Conservation (phyloP, 2,113 vertebrate species). For the Athene noctua region DNA sequence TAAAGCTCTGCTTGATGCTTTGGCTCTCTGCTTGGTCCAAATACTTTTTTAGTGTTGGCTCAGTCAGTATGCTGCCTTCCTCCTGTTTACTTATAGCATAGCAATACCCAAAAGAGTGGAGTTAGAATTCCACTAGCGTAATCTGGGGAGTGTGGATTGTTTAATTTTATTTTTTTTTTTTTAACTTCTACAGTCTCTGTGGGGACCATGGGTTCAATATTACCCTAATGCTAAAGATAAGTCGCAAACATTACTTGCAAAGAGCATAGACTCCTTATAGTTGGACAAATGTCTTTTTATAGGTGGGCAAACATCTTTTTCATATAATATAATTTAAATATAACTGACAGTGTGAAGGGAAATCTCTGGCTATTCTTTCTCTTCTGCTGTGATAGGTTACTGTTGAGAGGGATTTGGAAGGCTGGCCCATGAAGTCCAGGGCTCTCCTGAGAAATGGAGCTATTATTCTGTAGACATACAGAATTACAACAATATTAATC, state of each 20-base stretch:
- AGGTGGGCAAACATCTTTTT: background rate
- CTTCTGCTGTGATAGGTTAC: background rate
- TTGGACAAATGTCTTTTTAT: background rate
- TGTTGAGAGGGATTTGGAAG: background rate
- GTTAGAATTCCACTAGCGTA: background rate
- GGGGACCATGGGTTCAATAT: background rate
- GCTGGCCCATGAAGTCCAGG: background rate
- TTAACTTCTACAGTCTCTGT: background rate
- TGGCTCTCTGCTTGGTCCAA: background rate
- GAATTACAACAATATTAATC: background rate
- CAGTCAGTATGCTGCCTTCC: background rate
- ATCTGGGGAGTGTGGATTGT: background rate
- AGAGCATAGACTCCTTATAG: background rate
- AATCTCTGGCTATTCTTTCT: background rate
- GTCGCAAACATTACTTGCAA: background rate
- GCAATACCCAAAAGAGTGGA: background rate
- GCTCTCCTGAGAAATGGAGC: background rate
- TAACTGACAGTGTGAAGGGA: background rate
- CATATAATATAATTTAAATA: background rate
- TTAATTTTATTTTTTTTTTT: background rate
- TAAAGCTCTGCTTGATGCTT: background rate
- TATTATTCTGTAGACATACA: background rate
- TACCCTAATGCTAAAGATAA: background rate
- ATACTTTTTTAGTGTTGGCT: background rate
- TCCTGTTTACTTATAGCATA: background rate